Evolutionary conservation across 1,140 invertebrate genomes (phyloP).

Genomic region (Drosophila rhopaloa): DNA sequence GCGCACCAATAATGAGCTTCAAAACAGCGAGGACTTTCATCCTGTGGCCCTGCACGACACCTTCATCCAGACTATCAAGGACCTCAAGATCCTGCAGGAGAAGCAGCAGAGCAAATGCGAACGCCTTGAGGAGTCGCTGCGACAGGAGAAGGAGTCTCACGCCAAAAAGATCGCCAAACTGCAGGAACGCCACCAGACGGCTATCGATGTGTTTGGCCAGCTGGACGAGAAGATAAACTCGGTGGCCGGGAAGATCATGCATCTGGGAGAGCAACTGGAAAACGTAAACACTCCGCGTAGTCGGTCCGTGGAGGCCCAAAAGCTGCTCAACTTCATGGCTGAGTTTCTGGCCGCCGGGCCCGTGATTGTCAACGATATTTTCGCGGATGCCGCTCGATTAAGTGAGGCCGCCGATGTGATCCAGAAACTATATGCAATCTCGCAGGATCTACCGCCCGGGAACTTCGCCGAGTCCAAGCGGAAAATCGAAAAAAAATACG

Average conservation of each 20-base stretch:
- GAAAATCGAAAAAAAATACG: constrained; percentile 97
- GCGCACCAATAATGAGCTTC: constrained; percentile 93
- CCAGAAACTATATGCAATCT: constrained; percentile 97
- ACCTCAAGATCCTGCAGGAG: constrained; percentile 90
- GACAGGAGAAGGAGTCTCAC: constrained; percentile 94
- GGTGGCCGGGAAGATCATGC: constrained; percentile 98
- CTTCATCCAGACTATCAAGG: constrained; percentile 95
- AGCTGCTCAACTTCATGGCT: constrained; percentile 96
- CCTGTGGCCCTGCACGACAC: constrained; percentile 94
- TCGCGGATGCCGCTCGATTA: constrained; percentile 94
- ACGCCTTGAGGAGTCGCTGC: constrained; percentile 91
- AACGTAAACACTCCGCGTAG: constrained; percentile 97
- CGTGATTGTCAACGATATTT: constrained; percentile 91
- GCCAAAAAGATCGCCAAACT: constrained; percentile 92
- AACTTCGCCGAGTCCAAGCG: constrained; percentile 95
- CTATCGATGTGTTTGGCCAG: constrained; percentile 95
- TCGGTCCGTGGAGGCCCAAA: constrained; percentile 96
- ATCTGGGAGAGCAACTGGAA: constrained; percentile 98
- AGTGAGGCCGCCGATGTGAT: constrained; percentile 99
- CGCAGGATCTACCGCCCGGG: constrained; percentile 95
- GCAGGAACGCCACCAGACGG: constrained; percentile 92
- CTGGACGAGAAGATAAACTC: constrained; percentile 98
- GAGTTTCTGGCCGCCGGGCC: constrained; percentile 96
- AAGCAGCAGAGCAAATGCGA: constrained; percentile 95
- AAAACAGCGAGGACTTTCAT: constrained; percentile 89